These are phyloP conservation scores for Orchestia grillus DNA, from an alignment of 1,140 invertebrate genomes.

Conservation along the genomic window DNA sequence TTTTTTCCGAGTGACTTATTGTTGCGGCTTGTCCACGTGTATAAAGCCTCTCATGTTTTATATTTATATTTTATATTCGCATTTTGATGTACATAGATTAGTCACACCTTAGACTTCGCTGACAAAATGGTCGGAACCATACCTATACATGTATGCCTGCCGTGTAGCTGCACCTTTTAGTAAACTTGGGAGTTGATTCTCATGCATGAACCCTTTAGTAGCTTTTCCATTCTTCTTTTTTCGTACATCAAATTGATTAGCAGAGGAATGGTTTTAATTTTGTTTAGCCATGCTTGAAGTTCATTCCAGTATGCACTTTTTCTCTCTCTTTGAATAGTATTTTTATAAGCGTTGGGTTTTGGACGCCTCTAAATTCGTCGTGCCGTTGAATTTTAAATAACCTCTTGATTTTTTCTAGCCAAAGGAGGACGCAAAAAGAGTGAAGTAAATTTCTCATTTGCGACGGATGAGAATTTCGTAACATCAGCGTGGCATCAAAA, in stretches of 20 bases:
- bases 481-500: too few species aligned
- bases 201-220: not conserved
- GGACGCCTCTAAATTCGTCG: not conserved
- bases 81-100: not conserved
- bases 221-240: not conserved
- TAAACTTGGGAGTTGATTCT: not conserved
- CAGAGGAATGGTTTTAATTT: not conserved
- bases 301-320: not conserved
- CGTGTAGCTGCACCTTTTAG: not conserved
- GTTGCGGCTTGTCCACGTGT: slow-evolving; percentile 5
- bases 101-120: not conserved
- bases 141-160: not conserved
- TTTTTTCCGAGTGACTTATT: slow-evolving; percentile 1
- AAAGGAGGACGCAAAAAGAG: too few species aligned
- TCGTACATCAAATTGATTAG: not conserved
- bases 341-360: not conserved
- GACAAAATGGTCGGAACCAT: not conserved
- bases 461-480: too few species aligned
- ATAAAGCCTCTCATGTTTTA: slow-evolving; percentile 5
- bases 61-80: slow-evolving; percentile 38
- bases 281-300: not conserved
- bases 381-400: not conserved
- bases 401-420: not conserved
- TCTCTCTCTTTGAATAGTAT: not conserved
- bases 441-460: not conserved